phyloP scores from a whole-genome alignment of 2,113 vertebrate genomes.

The Oncorhynchus kisutch region DNA sequence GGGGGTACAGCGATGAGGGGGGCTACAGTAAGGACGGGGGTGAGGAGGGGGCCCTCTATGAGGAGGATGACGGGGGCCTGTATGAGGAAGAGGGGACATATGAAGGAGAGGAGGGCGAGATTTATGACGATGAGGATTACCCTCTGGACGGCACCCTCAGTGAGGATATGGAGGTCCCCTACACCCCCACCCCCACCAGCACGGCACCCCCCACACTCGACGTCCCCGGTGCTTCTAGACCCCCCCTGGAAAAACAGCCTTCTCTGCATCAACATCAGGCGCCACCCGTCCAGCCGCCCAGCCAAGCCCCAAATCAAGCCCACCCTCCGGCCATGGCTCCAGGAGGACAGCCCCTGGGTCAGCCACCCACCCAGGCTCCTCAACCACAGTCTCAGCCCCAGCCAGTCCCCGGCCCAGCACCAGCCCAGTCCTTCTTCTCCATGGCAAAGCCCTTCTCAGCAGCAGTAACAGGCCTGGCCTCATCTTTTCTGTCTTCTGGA shows the following conservation, averaged over 20 bases:
- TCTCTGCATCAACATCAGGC: slow-evolving; percentile 72
- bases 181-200: slow-evolving; percentile 71
- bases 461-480: slow-evolving; percentile 68
- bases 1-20: slow-evolving; percentile 82
- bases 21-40: slow-evolving; percentile 86
- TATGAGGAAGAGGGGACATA: slow-evolving; percentile 71
- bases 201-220: slow-evolving; percentile 45
- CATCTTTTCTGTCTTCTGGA: slow-evolving; percentile 61
- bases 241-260: slow-evolving; percentile 75
- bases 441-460: slow-evolving; percentile 77
- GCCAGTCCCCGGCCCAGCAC: slow-evolving; percentile 47
- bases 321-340: slow-evolving; percentile 39
- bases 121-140: slow-evolving; percentile 74
- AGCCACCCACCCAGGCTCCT: slow-evolving; percentile 40
- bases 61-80: slow-evolving; percentile 74
- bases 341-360: slow-evolving; percentile 41
- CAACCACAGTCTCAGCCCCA: slow-evolving; percentile 50
- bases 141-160: slow-evolving; percentile 70
- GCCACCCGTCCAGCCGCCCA: slow-evolving; percentile 42
- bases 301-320: slow-evolving; percentile 48
- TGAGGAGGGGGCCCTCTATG: slow-evolving; percentile 77
- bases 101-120: slow-evolving; percentile 73
- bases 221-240: slow-evolving; percentile 50
- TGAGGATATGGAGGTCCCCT: slow-evolving; percentile 71
- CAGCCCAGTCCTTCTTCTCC: slow-evolving; percentile 72